Percentiles rank a stretch among this genome's conserved stretches.
These are phyloP conservation scores for Apogon hyalosoma DNA, from an alignment of 2,797 vertebrate species.

Conservation along the genomic window DNA sequence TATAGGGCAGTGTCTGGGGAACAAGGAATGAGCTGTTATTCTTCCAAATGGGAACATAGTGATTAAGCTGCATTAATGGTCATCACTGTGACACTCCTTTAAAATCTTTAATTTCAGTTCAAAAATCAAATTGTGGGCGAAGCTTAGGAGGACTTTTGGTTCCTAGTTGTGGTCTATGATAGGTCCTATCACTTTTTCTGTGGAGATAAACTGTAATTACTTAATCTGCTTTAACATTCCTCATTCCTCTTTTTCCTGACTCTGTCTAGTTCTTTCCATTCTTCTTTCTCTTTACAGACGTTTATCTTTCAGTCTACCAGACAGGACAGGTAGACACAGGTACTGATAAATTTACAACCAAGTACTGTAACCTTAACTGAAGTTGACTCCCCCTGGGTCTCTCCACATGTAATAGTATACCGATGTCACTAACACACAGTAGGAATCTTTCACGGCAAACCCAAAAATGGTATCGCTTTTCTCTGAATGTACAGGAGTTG, in stretches of 20 bases:
- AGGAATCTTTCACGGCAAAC: conserved; percentile 90
- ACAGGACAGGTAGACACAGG: conserved; percentile 99
- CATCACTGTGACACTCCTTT: neutral
- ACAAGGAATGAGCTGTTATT: conserved; percentile 45
- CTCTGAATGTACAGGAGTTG: conserved; percentile 5
- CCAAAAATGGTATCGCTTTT: conserved; percentile 78
- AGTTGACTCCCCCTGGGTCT: conserved; percentile 65
- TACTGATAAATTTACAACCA: conserved; percentile 91
- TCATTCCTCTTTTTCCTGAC: conserved; percentile 94
- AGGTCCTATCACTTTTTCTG: conserved; percentile 79
- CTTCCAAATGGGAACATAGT: conserved; percentile 21
- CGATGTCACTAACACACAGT: conserved; percentile 87
- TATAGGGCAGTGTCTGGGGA: conserved; percentile 38
- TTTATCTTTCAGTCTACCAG: conserved; percentile 99
- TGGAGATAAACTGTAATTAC: conserved; percentile 86
- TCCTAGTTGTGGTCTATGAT: conserved; percentile 79
- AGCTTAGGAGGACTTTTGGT: neutral
- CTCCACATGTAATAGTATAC: conserved; percentile 87
- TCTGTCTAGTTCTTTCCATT: conserved; percentile 99
- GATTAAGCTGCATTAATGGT: conserved; percentile 28
- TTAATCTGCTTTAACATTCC: conserved; percentile 89
- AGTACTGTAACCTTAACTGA: conserved; percentile 76
- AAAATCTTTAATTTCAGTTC: neutral
- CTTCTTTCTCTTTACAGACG: conserved; percentile 98
- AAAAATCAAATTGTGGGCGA: neutral